Evolutionary conservation across 2,113 vertebrate species (phyloP).

Genomic region (Colinus virginianus): DNA sequence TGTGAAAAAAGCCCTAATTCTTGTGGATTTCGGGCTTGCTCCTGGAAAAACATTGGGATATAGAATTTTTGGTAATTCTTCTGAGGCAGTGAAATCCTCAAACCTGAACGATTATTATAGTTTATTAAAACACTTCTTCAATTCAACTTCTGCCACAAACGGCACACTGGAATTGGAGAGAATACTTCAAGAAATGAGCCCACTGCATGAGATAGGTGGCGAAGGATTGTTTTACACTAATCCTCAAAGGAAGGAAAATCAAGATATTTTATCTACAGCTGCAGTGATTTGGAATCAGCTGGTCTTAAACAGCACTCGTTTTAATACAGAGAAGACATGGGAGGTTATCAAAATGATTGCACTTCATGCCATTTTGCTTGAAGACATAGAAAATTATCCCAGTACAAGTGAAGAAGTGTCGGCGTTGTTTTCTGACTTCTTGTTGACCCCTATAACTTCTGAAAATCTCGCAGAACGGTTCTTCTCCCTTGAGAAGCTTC

Average conservation of each 20-base stretch:
- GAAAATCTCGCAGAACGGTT: conserved; percentile 35
- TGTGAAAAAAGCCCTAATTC: conserved; percentile 36
- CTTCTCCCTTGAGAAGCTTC: conserved; percentile 25
- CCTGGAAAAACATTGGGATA: not conserved
- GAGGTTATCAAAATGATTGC: conserved; percentile 50
- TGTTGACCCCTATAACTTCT: not conserved
- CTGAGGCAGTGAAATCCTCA: not conserved
- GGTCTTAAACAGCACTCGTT: conserved; percentile 36
- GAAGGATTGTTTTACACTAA: not conserved
- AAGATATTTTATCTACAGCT: conserved; percentile 33
- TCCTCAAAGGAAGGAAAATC: not conserved
- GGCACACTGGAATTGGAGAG: not conserved
- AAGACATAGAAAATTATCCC: conserved; percentile 40
- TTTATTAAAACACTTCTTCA: not conserved
- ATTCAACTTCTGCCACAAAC: not conserved
- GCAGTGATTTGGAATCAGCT: conserved; percentile 44
- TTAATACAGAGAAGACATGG: conserved; percentile 42
- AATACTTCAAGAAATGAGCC: conserved; percentile 7
- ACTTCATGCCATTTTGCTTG: not conserved
- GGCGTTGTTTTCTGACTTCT: conserved; percentile 50
- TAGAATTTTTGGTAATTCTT: conserved; percentile 19
- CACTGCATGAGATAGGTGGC: not conserved
- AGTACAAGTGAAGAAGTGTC: not conserved
- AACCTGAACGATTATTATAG: not conserved
- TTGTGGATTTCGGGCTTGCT: conserved; percentile 31